Base-by-base conservation (phyloP, 1,140 invertebrate species). In the Stenopsyche tienmushanensis region DNA sequence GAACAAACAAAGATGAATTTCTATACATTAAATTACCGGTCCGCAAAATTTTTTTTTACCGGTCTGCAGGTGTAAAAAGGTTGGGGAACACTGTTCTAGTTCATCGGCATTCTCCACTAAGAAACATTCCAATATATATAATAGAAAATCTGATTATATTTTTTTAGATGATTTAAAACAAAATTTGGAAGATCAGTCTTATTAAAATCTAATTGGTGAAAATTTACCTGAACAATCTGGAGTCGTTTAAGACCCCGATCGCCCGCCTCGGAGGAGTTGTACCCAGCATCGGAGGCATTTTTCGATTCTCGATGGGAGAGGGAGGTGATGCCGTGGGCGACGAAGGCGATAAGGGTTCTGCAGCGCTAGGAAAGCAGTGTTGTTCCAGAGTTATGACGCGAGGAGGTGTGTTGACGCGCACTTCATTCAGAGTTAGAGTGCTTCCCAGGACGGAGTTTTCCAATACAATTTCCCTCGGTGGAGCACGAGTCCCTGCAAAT, bases 381-480 rank as follows among this genome's bases (percentile, higher is more conserved):
- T 91, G 87, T 66, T 91, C 89, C 26, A 93, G 77, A 7, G 90
- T 93, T 29, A 94, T 86, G n/a, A 88, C 84, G 74, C 90, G 81
- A 24, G 91, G 91, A 9, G 91, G 91, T 44, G 91, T 92, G 76
- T 89, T 88, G 13, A 93, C 90, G 72, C 90, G 80, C 21, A 90
- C 82, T 72, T 87, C 82, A 21, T 84, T 85, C 26, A 87, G 86
- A 71, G 91, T 88, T 64, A 85, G 83, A 3, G 44, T 24, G 8
- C 53, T 54, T 62, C 88, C 85, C 72, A 91, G 77, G 53, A 91
- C 84, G 23, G 88, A 85, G 83, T 92, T 91, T 73, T 94, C 93
- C 72, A 93, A 80, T 71, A 87, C 84, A 24, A 94, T 89, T 82
- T 94, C 93, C 65, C 90, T 82, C 2, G 91, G 91, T 9, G 90